Conservation (phyloP, 2,113 vertebrate genomes). For the Petrocephalus zakoni region DNA sequence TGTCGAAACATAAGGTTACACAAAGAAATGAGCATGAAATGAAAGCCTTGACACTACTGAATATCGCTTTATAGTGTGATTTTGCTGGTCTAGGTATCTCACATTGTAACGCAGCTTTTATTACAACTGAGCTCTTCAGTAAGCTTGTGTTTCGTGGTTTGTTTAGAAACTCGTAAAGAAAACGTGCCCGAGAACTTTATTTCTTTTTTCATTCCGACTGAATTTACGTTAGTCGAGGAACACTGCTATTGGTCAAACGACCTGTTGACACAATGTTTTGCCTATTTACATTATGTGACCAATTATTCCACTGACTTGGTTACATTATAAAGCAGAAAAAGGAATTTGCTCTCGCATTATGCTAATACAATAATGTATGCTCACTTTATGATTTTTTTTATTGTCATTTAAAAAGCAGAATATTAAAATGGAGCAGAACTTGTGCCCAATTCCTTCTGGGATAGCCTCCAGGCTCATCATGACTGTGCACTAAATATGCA, state of each 20-base stretch:
- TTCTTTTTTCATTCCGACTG: neutral
- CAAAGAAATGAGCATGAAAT: neutral
- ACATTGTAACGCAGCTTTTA: neutral
- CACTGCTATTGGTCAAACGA: neutral
- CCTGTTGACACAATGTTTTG: neutral
- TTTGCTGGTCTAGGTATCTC: neutral
- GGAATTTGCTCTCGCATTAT: neutral
- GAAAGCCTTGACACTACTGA: neutral
- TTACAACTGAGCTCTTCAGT: neutral
- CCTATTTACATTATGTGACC: neutral
- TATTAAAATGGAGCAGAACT: neutral
- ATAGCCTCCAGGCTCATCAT: neutral
- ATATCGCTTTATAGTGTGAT: neutral
- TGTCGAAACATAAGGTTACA: neutral
- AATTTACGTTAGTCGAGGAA: neutral
- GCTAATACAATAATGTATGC: neutral
- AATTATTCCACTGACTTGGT: neutral
- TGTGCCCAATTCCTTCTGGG: neutral
- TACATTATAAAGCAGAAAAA: neutral
- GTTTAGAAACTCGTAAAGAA: neutral
- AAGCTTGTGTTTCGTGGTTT: neutral
- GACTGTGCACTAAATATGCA: no score
- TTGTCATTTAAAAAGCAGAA: neutral
- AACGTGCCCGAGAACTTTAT: neutral
- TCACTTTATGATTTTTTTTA: neutral